These are phyloP conservation scores for Dicentrarchus labrax DNA, from an alignment of 2,113 vertebrate genomes.

Conservation along the genomic window DNA sequence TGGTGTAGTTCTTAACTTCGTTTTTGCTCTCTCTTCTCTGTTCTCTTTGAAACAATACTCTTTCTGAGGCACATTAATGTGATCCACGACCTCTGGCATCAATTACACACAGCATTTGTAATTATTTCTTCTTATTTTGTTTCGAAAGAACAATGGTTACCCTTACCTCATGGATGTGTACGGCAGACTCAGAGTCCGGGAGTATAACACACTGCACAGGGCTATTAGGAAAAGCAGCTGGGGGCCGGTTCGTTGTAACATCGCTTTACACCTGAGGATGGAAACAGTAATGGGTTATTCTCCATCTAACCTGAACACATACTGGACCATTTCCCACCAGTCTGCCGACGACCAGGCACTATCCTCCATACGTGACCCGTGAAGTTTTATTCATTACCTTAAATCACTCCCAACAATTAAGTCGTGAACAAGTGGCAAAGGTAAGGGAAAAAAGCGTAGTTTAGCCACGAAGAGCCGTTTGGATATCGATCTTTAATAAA, in stretches of 20 bases:
- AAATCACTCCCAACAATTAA: neutral
- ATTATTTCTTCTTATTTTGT: too few species aligned
- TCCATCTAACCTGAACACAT: neutral
- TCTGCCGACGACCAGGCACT: too few species aligned
- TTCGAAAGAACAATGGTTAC: neutral
- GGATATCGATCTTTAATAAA: neutral
- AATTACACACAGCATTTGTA: neutral
- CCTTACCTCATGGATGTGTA: conserved; percentile 89
- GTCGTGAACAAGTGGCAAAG: neutral
- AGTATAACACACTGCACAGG: conserved; percentile 88
- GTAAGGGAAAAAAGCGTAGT: neutral
- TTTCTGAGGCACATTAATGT: neutral
- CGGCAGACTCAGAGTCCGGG: conserved; percentile 87
- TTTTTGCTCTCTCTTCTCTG: neutral
- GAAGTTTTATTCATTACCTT: neutral
- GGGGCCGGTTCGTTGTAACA: conserved; percentile 89
- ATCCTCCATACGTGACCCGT: neutral
- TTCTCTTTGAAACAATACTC: neutral
- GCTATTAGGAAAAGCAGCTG: conserved; percentile 88
- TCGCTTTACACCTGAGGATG: conserved; percentile 81
- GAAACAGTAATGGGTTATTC: conserved; percentile 26
- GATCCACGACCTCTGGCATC: neutral
- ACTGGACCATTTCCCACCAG: too few species aligned
- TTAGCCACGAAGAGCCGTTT: neutral
- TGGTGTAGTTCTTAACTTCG: neutral